Percentiles rank a stretch among this genome's conserved stretches.
Evolutionary conservation across 2,888 invertebrate genomes (phyloP).

Genomic region (Xestia sexstrigata): DNA sequence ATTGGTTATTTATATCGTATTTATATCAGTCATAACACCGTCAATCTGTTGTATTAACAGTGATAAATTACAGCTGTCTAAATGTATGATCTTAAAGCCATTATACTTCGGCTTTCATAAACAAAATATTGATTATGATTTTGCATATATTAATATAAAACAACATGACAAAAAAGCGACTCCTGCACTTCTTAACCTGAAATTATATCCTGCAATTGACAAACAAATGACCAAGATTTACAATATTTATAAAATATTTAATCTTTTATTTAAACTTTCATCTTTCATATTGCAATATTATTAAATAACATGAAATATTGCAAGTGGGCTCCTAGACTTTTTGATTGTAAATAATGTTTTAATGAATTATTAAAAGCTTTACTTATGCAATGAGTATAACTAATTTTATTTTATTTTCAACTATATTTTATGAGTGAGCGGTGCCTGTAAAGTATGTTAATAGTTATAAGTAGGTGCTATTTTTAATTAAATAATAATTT

Average conservation of each 20-base stretch:
- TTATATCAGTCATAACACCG: conserved; percentile 53
- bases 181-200: conserved; percentile 6
- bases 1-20: conserved; percentile 46
- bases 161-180: neutral
- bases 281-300: neutral
- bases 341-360: conserved; percentile 45
- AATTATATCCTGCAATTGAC: conserved; percentile 5
- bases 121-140: conserved; percentile 16
- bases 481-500: conserved; percentile 31
- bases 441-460: conserved; percentile 27
- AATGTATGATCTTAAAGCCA: conserved; percentile 37
- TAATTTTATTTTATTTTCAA: conserved; percentile 47
- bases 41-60: conserved; percentile 49
- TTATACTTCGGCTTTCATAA: conserved; percentile 35
- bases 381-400: conserved; percentile 38
- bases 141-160: neutral
- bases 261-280: neutral
- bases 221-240: neutral
- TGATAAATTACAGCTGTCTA: conserved; percentile 45
- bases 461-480: conserved; percentile 29
- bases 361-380: conserved; percentile 44
- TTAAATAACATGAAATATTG: conserved; percentile 6
- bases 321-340: conserved; percentile 20
- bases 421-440: conserved; percentile 41
- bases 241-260: neutral